Evolutionary conservation across 2,888 invertebrate genomes (phyloP).

Genomic region (Apoda limacodes): DNA sequence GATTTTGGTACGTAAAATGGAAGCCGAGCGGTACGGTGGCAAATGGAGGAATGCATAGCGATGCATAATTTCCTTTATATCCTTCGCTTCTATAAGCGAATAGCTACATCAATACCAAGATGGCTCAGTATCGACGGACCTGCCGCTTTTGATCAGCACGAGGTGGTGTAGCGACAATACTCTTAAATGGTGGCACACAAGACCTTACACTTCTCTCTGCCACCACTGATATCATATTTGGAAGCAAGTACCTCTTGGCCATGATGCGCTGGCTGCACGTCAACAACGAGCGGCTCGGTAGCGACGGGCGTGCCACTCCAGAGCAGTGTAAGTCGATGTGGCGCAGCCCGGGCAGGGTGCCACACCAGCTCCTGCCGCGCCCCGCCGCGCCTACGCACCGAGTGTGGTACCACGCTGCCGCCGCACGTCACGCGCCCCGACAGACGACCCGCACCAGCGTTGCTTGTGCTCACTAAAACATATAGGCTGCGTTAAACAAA

Average conservation of each 20-base stretch:
- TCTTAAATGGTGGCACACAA: no score
- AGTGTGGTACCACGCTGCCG: slow-evolving; percentile 84
- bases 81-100: no score
- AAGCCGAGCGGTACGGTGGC: no score
- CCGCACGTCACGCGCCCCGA: slow-evolving; percentile 85
- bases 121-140: no score
- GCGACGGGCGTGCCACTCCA: slow-evolving; percentile 86
- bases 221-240: slow-evolving; percentile 9
- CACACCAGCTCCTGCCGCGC: slow-evolving; percentile 84
- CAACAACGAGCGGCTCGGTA: slow-evolving; percentile 64
- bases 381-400: slow-evolving; percentile 80
- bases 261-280: slow-evolving; percentile 73
- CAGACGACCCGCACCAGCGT: slow-evolving; percentile 88
- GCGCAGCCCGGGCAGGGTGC: slow-evolving; percentile 88
- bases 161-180: no score
- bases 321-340: slow-evolving; percentile 86
- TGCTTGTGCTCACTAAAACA: slow-evolving; percentile 76
- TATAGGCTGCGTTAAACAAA: no score
- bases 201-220: no score
- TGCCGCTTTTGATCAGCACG: no score
- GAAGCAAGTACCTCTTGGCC: slow-evolving; percentile 78
- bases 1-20: no score
- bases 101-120: no score
- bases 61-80: no score
- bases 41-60: no score